These are phyloP conservation scores for Pammene fasciana DNA, from an alignment of 2,888 invertebrate species.

Conservation along the genomic window DNA sequence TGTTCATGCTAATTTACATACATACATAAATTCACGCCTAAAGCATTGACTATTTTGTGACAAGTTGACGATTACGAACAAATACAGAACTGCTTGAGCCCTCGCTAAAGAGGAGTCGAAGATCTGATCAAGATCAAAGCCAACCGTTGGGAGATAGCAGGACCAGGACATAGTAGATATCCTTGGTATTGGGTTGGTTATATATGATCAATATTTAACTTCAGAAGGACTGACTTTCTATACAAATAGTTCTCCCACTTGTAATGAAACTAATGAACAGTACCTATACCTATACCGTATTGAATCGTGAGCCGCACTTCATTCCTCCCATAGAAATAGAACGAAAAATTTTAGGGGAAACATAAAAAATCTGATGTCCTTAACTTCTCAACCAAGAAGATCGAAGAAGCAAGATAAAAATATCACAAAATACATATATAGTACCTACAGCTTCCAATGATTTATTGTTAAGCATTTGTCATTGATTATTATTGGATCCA, in stretches of 20 bases:
- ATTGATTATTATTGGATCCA: slow-evolving; percentile 11
- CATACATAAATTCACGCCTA: slow-evolving; percentile 15
- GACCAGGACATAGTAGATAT: no score
- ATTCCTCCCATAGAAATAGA: no score
- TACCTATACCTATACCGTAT: no score
- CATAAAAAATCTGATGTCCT: neutral
- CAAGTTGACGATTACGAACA: neutral
- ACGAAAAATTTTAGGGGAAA: neutral
- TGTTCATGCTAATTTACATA: slow-evolving; percentile 16
- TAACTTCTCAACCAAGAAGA: neutral
- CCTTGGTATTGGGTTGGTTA: no score
- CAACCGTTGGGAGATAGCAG: no score
- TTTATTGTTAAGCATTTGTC: slow-evolving; percentile 20
- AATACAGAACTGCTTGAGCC: no score
- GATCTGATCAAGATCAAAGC: neutral
- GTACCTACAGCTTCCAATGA: slow-evolving; percentile 4
- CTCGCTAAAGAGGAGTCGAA: no score
- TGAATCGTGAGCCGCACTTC: no score
- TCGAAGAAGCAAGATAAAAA: neutral
- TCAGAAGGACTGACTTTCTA: no score
- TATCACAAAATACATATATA: slow-evolving; percentile 14
- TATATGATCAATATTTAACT: no score
- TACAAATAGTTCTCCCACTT: no score
- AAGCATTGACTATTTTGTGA: slow-evolving; percentile 2
- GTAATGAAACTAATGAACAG: no score